Evolutionary conservation across 2,113 vertebrate genomes (phyloP), one percentile per base, ranked within the genome.

Genomic region (Seriola rivoliana): DNA sequence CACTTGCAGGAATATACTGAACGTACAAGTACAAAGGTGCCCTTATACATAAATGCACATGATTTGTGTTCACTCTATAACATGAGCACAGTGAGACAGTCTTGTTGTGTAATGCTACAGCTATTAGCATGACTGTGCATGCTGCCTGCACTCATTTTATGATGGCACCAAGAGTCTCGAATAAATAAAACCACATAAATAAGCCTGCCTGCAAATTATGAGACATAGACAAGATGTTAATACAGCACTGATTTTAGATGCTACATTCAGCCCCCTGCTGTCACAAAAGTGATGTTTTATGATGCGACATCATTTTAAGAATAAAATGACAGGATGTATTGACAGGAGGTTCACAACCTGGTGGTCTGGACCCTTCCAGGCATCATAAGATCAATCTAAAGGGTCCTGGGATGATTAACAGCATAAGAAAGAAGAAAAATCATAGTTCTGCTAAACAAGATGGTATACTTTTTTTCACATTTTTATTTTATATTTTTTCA

Each of bases 111-210:
- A 76, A 64, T 55, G 68, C 46, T 74, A 38, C 44, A 54, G 50
- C 79, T 58, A 0, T 60, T 46, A 73, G 72, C 82, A 75, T 77
- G 71, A 82, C 71, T 50, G 19, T 17, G 77, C 80, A 72, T 21
- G 25, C 36, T 19, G 1, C 8, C 52, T 46, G 38, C 11, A 46
- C 38, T 19, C 48, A 23, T 23, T 17, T 59, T 8, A 7, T 34
- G 34, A 12, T 25, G 21, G 40, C 55, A 23, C n/a, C 48, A 5
- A 13, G 17, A 42, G 13, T 44, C 54, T 29, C 59, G 64, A 50
- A 71, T 23, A 29, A 25, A 63, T 14, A 29, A 29, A 29, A 29
- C 29, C 29, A 29, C 29, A 29, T 29, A 29, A 29, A 29, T 42
- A 6, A 5, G 6, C 40, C 29, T 29, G 10, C 10, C 40, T 6